Evolutionary conservation across 2,888 invertebrate species (phyloP), one percentile per base, ranked within the genome.

Genomic region (Clostera curtula): DNA sequence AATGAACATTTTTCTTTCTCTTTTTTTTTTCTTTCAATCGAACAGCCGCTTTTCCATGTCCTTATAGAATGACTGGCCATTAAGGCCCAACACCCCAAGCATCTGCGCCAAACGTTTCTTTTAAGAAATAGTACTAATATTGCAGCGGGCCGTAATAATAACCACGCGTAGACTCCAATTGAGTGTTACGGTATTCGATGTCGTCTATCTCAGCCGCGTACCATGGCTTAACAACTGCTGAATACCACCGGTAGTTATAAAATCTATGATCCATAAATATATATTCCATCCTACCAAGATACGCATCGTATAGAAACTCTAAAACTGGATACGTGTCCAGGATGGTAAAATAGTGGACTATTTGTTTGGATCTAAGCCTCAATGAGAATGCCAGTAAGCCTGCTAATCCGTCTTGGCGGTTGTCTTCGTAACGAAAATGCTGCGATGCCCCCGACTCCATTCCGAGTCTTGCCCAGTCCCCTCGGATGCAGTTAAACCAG

Each of bases 401-500:
- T 0, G 57, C 25, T 0, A 59, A 33, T 0, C 58, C 59, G n/a
- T 49, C 42, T 12, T 41, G 36, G 1, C 38, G 27, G 0, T 5
- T 4, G 1, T 36, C 29, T 15, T 26, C 16, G 3, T 40, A 29
- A 0, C 32, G n/a, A 2, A 49, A 40, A 13, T 52, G 52, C 3
- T 50, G 17, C 0, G 46, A 38, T 1, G 45, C 51, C 0, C 60
- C 58, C 0, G 32, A 34, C 4, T 60, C 60, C 5, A 60, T 12
- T 1, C 60, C 60, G 5, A 45, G 35, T 18, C 26, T 42, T 0
- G 46, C 46, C 43, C 43, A 54, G 6, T 34, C 22, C 0, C 41
- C 49, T 2, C 12, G 15, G 2, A 54, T 18, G 26, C 60, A 60
- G 12, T 47, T 35, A 17, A 45, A 54, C 55, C 56, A 57, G 2